Evolutionary conservation across 1,140 invertebrate species (phyloP).

Genomic region (Drosophila arawakana): DNA sequence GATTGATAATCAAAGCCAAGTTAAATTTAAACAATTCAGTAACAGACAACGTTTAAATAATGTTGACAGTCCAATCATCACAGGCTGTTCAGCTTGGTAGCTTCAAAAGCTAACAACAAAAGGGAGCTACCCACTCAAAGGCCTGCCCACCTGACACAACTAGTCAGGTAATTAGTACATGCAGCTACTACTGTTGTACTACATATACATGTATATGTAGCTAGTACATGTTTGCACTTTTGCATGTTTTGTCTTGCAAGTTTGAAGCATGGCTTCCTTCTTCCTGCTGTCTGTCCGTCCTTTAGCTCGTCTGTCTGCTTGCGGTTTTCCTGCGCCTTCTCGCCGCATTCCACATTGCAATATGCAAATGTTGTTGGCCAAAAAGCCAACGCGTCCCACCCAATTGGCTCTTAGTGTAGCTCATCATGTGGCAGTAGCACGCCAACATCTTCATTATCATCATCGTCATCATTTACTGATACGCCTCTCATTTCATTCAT

Average conservation of each 20-base stretch:
- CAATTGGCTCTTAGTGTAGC: not conserved
- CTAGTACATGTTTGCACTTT: conserved; percentile 11
- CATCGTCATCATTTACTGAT: conserved; percentile 42
- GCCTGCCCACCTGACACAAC: conserved; percentile 31
- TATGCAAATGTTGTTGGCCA: conserved; percentile 66
- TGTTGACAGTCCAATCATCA: not conserved
- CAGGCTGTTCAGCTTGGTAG: not conserved
- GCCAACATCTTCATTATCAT: conserved; percentile 34
- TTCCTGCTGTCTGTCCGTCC: conserved; percentile 57
- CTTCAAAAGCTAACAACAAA: not conserved
- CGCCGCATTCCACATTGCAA: conserved; percentile 66
- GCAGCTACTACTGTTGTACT: not conserved
- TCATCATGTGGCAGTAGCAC: conserved; percentile 40
- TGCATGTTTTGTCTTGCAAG: conserved; percentile 30
- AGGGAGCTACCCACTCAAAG: conserved; percentile 10
- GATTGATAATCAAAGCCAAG: not conserved
- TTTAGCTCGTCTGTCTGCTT: conserved; percentile 23
- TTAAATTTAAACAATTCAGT: not conserved
- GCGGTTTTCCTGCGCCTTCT: conserved; percentile 62
- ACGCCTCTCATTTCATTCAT: conserved; percentile 58
- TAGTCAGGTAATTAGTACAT: conserved; percentile 52
- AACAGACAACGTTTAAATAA: not conserved
- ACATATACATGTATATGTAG: conserved; percentile 1
- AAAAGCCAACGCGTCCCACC: conserved; percentile 37
- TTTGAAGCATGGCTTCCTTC: conserved; percentile 57